Evolutionary conservation across 2,888 invertebrate genomes (phyloP).

Genomic region (Tetanocera ferruginea): DNA sequence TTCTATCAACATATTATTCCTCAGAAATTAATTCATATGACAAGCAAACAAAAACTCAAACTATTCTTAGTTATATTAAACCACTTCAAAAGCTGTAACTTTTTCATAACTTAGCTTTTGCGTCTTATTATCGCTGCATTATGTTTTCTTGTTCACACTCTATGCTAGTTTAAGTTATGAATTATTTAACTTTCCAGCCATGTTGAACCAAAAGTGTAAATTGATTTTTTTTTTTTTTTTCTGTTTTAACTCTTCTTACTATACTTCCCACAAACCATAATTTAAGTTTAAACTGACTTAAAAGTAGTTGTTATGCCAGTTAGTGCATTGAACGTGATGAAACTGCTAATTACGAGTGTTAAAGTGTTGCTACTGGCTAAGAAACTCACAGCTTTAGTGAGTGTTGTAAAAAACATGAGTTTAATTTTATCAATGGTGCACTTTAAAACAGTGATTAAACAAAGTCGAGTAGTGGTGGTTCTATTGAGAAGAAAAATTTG

Average conservation of each 20-base stretch:
- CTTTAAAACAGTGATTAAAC: no score
- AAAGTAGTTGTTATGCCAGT: not conserved
- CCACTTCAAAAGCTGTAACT: not conserved
- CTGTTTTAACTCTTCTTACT: not conserved
- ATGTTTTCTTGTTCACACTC: not conserved
- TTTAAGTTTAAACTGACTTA: not conserved
- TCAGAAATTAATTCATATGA: no score
- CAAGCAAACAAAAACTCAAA: no score
- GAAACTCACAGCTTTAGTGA: no score
- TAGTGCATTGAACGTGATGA: not conserved
- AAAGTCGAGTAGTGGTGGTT: no score
- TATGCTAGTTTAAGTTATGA: not conserved
- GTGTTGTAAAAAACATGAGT: no score
- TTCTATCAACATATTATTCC: no score
- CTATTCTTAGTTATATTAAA: no score
- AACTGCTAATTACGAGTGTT: not conserved
- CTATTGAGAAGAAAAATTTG: no score
- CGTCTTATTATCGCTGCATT: no score
- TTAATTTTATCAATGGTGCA: no score
- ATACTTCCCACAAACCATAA: not conserved
- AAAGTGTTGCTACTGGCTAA: no score
- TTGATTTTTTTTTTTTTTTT: constrained; percentile 14
- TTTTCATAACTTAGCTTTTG: not conserved
- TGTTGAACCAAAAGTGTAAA: constrained; percentile 5
- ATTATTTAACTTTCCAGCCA: not conserved